These are phyloP conservation scores for Chiloscyllium punctatum DNA, from an alignment of 2,797 vertebrate genomes.

Conservation along the genomic window DNA sequence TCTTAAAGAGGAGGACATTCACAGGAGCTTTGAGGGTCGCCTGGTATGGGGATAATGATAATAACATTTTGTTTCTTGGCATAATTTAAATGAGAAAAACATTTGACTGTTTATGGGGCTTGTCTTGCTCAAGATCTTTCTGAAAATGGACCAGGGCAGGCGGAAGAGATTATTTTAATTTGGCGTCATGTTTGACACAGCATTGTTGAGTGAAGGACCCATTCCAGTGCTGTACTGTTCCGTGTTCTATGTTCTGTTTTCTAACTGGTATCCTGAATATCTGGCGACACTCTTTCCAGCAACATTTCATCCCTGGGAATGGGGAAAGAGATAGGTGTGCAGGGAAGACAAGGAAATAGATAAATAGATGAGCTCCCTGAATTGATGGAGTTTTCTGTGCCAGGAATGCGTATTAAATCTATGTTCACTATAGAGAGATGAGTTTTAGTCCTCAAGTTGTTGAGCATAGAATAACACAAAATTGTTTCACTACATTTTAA, in stretches of 20 bases:
- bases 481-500: neutral
- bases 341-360: neutral
- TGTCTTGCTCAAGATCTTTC: neutral
- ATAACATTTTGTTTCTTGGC: neutral
- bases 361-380: neutral
- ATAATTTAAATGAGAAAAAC: neutral
- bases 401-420: neutral
- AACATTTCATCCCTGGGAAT: neutral
- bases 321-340: neutral
- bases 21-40: neutral
- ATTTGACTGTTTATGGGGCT: neutral
- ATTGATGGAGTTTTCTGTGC: neutral
- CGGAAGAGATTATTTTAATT: too few relatives aligned
- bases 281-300: neutral
- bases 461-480: neutral
- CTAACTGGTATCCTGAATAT: neutral
- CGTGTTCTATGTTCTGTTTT: too few relatives aligned
- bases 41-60: neutral
- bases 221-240: too few relatives aligned
- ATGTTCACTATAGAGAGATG: neutral
- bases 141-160: neutral
- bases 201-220: too few relatives aligned
- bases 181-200: too few relatives aligned
- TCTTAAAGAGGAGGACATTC: neutral
- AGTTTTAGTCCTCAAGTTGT: neutral